Base-by-base conservation (phyloP, 2,797 vertebrate genomes). In the Adelosebastes latens region DNA sequence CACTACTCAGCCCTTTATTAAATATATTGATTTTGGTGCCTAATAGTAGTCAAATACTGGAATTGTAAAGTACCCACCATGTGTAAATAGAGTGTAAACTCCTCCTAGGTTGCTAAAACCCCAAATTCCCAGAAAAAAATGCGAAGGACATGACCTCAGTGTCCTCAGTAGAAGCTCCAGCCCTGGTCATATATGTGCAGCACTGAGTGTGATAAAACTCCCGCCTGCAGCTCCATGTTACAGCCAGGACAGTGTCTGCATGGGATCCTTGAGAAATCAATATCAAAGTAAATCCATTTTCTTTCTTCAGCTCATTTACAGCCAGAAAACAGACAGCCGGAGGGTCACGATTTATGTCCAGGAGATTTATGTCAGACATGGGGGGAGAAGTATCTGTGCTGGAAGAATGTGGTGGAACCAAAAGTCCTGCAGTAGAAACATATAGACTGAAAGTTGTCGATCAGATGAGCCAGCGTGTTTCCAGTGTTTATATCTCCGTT, bases 201-300 rank as follows among this genome's bases (percentile, higher is more conserved):
- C 12, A 34, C 42, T 5, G 22, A 24, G 46, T 29, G 36, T 31
- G 29, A 58, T 58, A 36, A 67, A 77, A 56, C 36, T 74, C 39
- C 13, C 67, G 69, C 74, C 83, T 81, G 79, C 64, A 49, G 75
- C 39, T 36, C 71, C 60, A 74, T 20, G 61, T 82, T 66, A 55
- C 70, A 75, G 62, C 12, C 10, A 5, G 63, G 56, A 60, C 36
- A 46, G 36, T 34, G 52, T 64, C 69, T 61, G 61, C n/a, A 29
- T 42, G n/a, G 29, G 42, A 3, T 18, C 9, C 49, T 27, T 10
- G 20, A 32, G 65, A 56, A 78, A 80, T 78, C 82, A 82, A 80
- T 86, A 83, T 52, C 42, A 71, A 73, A 68, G 55, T 58, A 27
- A 74, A 64, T 27, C 24, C 10, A 64, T 69, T 79, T 64, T 27